Percentiles rank a stretch among this genome's conserved stretches.
phyloP scores from a whole-genome alignment of 2,888 invertebrate species.

The Crocallis elinguaria region DNA sequence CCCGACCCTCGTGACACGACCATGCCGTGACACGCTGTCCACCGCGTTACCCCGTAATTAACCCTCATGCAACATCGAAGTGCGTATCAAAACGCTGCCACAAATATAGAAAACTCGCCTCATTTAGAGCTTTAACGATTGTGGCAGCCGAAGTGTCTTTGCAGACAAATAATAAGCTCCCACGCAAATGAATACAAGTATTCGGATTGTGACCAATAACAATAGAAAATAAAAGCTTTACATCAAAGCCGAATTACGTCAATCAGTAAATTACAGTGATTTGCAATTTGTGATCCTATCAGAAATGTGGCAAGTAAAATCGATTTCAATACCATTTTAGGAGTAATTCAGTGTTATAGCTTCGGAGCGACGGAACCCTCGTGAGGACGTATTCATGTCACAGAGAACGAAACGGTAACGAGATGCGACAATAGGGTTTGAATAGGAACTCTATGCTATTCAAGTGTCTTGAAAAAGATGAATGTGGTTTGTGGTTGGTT shows the following conservation, averaged over 20 bases:
- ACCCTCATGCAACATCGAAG: background rate
- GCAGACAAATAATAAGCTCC: background rate
- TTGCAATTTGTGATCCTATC: conserved; percentile 19
- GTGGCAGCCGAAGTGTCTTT: background rate
- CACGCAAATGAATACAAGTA: too few relatives aligned
- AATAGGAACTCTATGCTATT: conserved; percentile 28
- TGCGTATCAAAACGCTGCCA: background rate
- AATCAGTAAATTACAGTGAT: conserved; percentile 23
- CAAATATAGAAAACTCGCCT: background rate
- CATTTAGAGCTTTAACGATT: background rate
- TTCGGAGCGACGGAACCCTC: conserved; percentile 9
- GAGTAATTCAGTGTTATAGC: conserved; percentile 20
- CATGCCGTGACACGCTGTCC: background rate
- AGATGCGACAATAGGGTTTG: conserved; percentile 32
- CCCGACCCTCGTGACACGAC: background rate
- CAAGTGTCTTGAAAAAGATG: conserved; percentile 3
- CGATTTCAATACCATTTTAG: conserved; percentile 21
- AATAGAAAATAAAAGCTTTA: background rate
- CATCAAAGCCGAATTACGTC: conserved; percentile 11
- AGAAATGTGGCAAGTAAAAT: conserved; percentile 20
- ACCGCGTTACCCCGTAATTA: background rate
- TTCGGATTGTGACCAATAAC: background rate
- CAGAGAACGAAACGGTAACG: conserved; percentile 29
- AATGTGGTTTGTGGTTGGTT: background rate
- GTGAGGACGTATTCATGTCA: conserved; percentile 31